Base-by-base conservation (phyloP, 53 echinoderm and acorn worm species). In the Stichopus horrens region DNA sequence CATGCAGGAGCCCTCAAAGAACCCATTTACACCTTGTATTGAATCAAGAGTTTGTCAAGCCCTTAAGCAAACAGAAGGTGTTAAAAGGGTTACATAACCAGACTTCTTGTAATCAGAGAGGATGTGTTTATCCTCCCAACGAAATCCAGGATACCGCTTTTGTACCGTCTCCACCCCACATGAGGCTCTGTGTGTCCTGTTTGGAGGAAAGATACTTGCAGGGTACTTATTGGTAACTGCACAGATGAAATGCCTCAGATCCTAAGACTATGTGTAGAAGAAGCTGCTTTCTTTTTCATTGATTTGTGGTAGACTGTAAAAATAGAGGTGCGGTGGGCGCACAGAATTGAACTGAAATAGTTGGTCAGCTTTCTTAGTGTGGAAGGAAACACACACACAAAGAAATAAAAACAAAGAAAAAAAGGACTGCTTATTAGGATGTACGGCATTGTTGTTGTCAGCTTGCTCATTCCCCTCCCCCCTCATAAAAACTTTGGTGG, bases 31-130 rank as follows among this genome's bases (percentile, higher is more conserved):
- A 81, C 81, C 81, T 81, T 81, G 81, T 81, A 81, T 81, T 58
- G 81, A 81, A 81, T 81, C 81, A 81, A 81, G 58, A 20, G 81
- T 58, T 23, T 81, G 57, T 79, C 79, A 79, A 53, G 79, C 79
- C 79, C 54, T 19, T 81, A 23, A 19, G 58, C 81, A 81, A 81
- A 81, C 81, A 81, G 81, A 81, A 81, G 81, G 81, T 81, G 81
- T 81, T 81, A 81, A 81, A 81, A 81, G 81, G 81, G 81, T 81
- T 81, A 81, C 81, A 81, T 81, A 81, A 81, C 81, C 57, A 13
- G 79, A 19, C 79, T 79, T 55, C 52, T 79, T 55, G 19, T 79
- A 79, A 53, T 79, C 79, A 79, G 79, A 37, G 63, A 79, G 79
- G 79, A n/a, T 79, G 57, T 81, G 81, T 81, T 81, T 56, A 56